A percentile compares a stretch with the other conserved stretches of the same genome.
These are phyloP conservation scores for Linyphia triangularis DNA, from an alignment of 2,888 invertebrate genomes.

Conservation along the genomic window DNA sequence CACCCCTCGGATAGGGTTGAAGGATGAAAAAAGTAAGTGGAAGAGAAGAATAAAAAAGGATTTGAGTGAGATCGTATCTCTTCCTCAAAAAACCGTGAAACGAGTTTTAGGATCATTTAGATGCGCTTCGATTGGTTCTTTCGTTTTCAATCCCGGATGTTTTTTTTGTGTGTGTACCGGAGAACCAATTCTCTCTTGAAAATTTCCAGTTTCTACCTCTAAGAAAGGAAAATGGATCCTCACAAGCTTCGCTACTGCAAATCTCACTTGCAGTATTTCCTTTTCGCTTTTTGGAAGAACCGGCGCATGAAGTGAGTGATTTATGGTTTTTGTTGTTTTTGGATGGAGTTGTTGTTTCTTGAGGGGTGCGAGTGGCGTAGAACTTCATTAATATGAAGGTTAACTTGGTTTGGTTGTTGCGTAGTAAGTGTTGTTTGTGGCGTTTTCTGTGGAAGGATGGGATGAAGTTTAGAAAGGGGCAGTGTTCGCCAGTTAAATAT, in stretches of 20 bases:
- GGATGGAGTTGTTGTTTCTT: no score
- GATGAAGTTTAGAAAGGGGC: no score
- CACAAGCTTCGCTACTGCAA: not conserved
- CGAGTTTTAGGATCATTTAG: conserved; percentile 45
- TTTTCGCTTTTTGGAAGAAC: not conserved
- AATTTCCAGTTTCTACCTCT: not conserved
- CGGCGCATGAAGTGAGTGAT: not conserved
- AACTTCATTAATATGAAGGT: no score
- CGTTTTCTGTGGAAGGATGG: no score
- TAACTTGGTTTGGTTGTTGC: no score
- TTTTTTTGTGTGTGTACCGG: not conserved
- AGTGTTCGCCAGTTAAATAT: no score
- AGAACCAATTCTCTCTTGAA: not conserved
- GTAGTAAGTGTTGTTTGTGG: no score
- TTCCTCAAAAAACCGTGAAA: conserved; percentile 39
- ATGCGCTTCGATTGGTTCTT: conserved; percentile 15
- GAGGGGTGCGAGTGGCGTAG: no score
- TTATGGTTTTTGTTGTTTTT: not conserved
- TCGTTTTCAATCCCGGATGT: not conserved
- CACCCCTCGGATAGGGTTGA: not conserved
- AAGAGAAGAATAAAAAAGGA: not conserved
- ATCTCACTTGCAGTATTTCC: conserved; percentile 2
- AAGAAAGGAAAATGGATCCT: not conserved
- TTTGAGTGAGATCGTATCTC: conserved; percentile 11
- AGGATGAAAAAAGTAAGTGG: not conserved